A percentile compares a stretch with the other conserved stretches of the same genome.
Conservation (phyloP, 2,888 invertebrate species). For the Drosophila mayaguana region DNA sequence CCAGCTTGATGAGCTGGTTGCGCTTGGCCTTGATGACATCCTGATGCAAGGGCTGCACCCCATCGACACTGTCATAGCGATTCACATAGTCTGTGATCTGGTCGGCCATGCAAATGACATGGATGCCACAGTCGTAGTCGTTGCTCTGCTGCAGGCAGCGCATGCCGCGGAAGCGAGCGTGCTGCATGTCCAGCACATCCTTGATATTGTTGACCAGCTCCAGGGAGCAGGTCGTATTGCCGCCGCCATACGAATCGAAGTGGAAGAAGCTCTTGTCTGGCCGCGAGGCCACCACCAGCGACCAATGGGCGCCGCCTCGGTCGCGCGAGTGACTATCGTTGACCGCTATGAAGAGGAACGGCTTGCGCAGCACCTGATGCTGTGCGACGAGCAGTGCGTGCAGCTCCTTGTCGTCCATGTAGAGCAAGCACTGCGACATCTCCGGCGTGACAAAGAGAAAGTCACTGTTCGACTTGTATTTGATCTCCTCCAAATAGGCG, state of each 20-base stretch:
- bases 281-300: slow-evolving; percentile 92
- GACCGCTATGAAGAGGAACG: slow-evolving; percentile 93
- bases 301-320: slow-evolving; percentile 96
- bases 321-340: slow-evolving; percentile 91
- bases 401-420: slow-evolving; percentile 90
- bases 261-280: slow-evolving; percentile 91
- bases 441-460: slow-evolving; percentile 92
- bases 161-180: slow-evolving; percentile 86
- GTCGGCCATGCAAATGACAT: slow-evolving; percentile 93
- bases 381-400: slow-evolving; percentile 89
- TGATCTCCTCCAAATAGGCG: slow-evolving; percentile 92
- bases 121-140: slow-evolving; percentile 95
- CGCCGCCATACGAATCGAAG: slow-evolving; percentile 90
- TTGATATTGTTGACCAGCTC: slow-evolving; percentile 87
- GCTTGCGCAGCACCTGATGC: slow-evolving; percentile 88
- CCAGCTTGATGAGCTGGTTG: slow-evolving; percentile 87
- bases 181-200: slow-evolving; percentile 80
- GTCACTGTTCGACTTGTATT: slow-evolving; percentile 87
- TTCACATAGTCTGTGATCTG: slow-evolving; percentile 82
- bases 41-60: slow-evolving; percentile 83
- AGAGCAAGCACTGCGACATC: slow-evolving; percentile 93
- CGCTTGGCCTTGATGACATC: slow-evolving; percentile 87
- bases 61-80: slow-evolving; percentile 78
- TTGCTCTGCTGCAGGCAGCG: slow-evolving; percentile 92
- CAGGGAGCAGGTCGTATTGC: slow-evolving; percentile 88